Percentiles rank a stretch among this genome's conserved stretches.
Evolutionary conservation across 2,113 vertebrate species (phyloP).

Genomic region (Leptodactylus fuscus): DNA sequence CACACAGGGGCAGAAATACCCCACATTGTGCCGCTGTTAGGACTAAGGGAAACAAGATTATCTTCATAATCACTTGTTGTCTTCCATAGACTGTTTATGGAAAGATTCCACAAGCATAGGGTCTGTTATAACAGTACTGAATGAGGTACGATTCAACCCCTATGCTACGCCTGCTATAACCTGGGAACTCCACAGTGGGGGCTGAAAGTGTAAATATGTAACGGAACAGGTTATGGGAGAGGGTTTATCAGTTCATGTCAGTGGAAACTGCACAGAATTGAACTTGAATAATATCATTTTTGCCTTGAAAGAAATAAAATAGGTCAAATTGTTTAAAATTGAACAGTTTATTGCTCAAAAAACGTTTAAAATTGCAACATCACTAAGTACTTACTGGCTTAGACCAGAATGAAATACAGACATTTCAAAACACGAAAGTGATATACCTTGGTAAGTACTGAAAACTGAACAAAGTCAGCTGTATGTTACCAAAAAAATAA

Average conservation of each 20-base stretch:
- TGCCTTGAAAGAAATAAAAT: slow-evolving; percentile 16
- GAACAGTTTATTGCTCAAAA: slow-evolving; percentile 58
- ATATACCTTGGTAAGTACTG: slow-evolving; percentile 29
- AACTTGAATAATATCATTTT: not conserved
- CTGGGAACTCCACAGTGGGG: no score
- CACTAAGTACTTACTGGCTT: slow-evolving; percentile 49
- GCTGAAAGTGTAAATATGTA: no score
- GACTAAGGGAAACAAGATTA: no score
- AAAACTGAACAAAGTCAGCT: slow-evolving; percentile 27
- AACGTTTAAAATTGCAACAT: slow-evolving; percentile 54
- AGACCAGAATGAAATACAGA: slow-evolving; percentile 49
- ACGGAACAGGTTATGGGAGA: not conserved
- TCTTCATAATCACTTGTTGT: no score
- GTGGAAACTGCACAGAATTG: not conserved
- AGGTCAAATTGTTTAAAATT: slow-evolving; percentile 23
- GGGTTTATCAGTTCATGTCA: not conserved
- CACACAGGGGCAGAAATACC: no score
- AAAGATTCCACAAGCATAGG: no score
- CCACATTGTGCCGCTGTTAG: no score
- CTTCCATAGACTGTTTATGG: no score
- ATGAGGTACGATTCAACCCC: no score
- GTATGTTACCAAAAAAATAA: slow-evolving; percentile 1
- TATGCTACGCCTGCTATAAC: no score
- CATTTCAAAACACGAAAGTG: slow-evolving; percentile 51
- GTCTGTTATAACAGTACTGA: no score